Conservation (phyloP, 35 echinoderm and acorn worm species). For the Amphiura filiformis region DNA sequence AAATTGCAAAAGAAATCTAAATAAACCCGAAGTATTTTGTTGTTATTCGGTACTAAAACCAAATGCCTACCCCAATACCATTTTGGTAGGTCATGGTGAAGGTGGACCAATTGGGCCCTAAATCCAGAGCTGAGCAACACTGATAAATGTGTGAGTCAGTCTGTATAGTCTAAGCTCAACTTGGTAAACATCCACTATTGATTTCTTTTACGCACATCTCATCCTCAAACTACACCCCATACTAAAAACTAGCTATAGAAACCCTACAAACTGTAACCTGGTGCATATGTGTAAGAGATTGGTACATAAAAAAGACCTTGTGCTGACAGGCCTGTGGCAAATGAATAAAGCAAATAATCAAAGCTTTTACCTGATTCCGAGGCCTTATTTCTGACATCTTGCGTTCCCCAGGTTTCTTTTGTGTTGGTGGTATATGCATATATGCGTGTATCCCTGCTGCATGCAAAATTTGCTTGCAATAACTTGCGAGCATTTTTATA, state of each 20-base stretch:
- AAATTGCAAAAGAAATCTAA: too few species aligned
- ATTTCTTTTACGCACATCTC: not conserved
- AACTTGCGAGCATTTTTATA: too few species aligned
- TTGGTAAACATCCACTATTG: slow-evolving; percentile 14
- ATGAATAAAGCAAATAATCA: slow-evolving; percentile 9
- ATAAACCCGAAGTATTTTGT: too few species aligned
- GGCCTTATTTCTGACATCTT: not conserved
- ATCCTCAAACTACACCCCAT: not conserved
- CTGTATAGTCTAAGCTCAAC: not conserved
- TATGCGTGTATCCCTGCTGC: not conserved
- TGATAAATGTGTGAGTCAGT: not conserved
- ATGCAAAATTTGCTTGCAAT: not conserved
- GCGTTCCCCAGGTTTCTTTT: not conserved
- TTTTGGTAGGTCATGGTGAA: too few species aligned
- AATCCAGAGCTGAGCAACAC: too few species aligned
- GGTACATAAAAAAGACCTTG: not conserved
- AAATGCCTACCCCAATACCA: too few species aligned
- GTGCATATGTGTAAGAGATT: too few species aligned
- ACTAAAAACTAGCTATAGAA: not conserved
- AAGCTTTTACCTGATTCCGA: not conserved
- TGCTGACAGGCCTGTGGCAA: not conserved
- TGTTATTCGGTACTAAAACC: too few species aligned
- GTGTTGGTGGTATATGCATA: not conserved
- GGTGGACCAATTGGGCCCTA: too few species aligned
- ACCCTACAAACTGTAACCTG: too few species aligned